Conservation (phyloP, 2,888 invertebrate species). For the Frankliniella fusca region DNA sequence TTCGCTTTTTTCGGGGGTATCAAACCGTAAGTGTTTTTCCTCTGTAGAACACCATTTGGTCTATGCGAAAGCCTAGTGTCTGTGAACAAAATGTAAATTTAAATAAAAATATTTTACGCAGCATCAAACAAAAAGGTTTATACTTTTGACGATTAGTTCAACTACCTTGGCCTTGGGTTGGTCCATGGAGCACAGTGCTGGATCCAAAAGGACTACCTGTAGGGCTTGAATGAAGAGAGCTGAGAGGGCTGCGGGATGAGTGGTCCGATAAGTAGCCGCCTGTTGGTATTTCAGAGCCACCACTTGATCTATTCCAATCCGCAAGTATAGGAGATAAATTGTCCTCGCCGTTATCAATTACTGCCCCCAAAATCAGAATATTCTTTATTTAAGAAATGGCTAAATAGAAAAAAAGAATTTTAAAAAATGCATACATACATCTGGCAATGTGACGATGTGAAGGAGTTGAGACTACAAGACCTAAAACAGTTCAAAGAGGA, state of each 20-base stretch:
- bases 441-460: slow-evolving; percentile 29
- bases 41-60: neutral
- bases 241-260: slow-evolving; percentile 36
- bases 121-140: neutral
- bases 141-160: neutral
- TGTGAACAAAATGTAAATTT: neutral
- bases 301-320: neutral
- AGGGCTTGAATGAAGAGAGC: slow-evolving; percentile 36
- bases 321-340: neutral
- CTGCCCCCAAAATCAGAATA: neutral
- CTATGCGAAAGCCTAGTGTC: neutral
- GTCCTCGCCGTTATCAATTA: neutral
- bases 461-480: slow-evolving; percentile 36
- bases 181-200: neutral
- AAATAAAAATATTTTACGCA: neutral
- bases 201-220: slow-evolving; percentile 36
- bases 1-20: neutral
- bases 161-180: neutral
- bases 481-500: slow-evolving; percentile 34
- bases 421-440: slow-evolving; percentile 32
- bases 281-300: neutral
- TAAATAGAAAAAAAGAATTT: neutral
- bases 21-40: slow-evolving; percentile 1
- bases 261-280: slow-evolving; percentile 33
- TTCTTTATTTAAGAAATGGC: neutral